Conservation (phyloP, 2,797 vertebrate genomes). For the Lateolabrax maculatus region DNA sequence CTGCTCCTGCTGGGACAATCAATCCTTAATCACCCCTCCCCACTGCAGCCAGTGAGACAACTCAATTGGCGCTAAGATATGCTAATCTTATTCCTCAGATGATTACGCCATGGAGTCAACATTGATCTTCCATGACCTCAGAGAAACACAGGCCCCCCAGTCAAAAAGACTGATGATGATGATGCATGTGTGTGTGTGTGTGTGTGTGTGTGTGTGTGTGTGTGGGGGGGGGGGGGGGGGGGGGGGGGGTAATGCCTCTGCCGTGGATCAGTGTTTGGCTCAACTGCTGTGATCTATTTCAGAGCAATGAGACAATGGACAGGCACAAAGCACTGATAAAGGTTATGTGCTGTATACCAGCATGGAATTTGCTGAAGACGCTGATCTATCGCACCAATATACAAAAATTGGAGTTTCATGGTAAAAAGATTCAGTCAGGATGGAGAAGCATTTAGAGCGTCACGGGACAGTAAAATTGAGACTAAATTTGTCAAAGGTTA, state of each 20-base stretch:
- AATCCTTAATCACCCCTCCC: constrained; percentile 82
- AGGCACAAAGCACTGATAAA: constrained; percentile 36
- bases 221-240: constrained; percentile 17
- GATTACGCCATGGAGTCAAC: constrained; percentile 84
- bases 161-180: constrained; percentile 76
- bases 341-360: not conserved
- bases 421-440: constrained; percentile 6
- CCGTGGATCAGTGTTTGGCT: constrained; percentile 51
- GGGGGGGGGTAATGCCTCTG: constrained; percentile 27
- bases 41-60: constrained; percentile 77
- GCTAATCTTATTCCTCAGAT: constrained; percentile 87
- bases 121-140: constrained; percentile 87
- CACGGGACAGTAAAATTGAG: not conserved
- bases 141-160: constrained; percentile 78
- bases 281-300: constrained; percentile 56
- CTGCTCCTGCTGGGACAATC: constrained; percentile 79
- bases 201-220: constrained; percentile 27
- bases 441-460: constrained; percentile 17
- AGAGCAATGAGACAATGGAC: constrained; percentile 40
- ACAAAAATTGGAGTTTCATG: constrained; percentile 26
- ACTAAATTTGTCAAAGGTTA: not conserved
- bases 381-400: constrained; percentile 42
- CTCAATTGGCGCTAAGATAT: constrained; percentile 86
- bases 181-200: constrained; percentile 10
- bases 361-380: constrained; percentile 15